phyloP scores from a whole-genome alignment of 2,888 invertebrate genomes.

The Lepidocyrtoides sp. region DNA sequence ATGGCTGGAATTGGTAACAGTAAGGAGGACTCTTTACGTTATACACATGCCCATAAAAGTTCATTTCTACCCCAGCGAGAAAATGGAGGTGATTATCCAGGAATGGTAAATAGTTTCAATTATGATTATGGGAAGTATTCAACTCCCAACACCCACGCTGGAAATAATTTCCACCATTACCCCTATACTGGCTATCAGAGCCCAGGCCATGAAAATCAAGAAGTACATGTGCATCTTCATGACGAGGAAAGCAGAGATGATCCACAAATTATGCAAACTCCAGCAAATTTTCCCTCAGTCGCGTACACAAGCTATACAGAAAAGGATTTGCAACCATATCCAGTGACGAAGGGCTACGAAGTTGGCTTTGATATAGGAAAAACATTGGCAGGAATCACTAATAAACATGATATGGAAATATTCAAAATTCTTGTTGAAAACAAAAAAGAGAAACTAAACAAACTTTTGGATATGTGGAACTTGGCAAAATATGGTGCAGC shows the following conservation, averaged over 20 bases:
- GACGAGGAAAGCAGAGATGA: conserved; percentile 23
- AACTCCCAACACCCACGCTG: conserved; percentile 13
- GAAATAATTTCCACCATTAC: neutral
- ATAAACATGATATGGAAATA: conserved; percentile 80
- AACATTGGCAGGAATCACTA: conserved; percentile 65
- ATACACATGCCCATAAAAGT: neutral
- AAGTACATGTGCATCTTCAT: conserved; percentile 72
- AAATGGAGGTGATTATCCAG: conserved; percentile 10
- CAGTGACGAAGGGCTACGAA: conserved; percentile 48
- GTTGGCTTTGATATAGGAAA: conserved; percentile 75
- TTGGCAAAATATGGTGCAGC: conserved; percentile 65
- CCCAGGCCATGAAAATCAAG: conserved; percentile 33
- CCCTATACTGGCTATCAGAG: neutral
- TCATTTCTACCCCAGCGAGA: neutral
- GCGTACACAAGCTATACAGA: conserved; percentile 60
- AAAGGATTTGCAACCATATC: conserved; percentile 68
- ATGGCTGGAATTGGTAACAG: conserved; percentile 33
- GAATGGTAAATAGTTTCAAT: conserved; percentile 62
- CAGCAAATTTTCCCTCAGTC: neutral
- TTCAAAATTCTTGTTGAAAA: conserved; percentile 80
- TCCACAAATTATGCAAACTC: neutral
- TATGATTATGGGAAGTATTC: conserved; percentile 47
- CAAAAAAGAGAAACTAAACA: conserved; percentile 79
- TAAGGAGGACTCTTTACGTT: neutral
- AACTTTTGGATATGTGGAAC: conserved; percentile 79